Base-by-base conservation (phyloP, 2,113 vertebrate species). In the Coregonus clupeaformis region DNA sequence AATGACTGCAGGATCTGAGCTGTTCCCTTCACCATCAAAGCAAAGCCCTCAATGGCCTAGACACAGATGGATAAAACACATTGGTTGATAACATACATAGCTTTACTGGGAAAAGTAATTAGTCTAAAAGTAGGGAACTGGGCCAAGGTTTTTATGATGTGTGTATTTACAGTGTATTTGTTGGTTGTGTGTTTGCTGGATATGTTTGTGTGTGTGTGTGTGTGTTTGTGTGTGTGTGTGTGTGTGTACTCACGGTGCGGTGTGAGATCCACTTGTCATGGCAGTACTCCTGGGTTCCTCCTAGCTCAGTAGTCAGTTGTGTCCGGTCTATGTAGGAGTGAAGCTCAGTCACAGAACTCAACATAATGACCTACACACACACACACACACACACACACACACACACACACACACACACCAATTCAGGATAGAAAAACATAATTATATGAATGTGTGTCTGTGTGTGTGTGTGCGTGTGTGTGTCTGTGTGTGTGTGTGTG, bases 21-120 rank as follows among this genome's bases (percentile, higher is more conserved):
- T 0, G 95, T 99, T 88, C 94, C 95, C 87, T 99, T 99, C 68
- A 99, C 98, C 95, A 96, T 95, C 86, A 96, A 77, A 6, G 98
- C 98, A 25, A 99, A 99, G 79, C 92, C 92, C 86, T 99, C 98
- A 45, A 99, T 97, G 47, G 96, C 97, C 98, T 99, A 49, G 87
- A 75, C n/a, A 81, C 3, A 14, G 13, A 49, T 49, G 47, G 14
- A 16, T 49, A 4, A 49, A 49, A 75, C 59, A 83, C 75, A 73
- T n/a, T 67, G 18, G 64, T 42, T 18, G n/a, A 36, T 9, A 16
- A 69, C 45, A 16, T 67, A 68, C 59, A 67, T 1, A 22, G 9
- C 5, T 20, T 11, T 24, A 32, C 32, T 32, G 32, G 32, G 6
- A 32, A 32, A 36, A 36, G 36, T 36, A 6, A 36, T 36, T 36